Evolutionary conservation across 2,113 vertebrate species (phyloP), one percentile per base, ranked within the genome.

Genomic region (Amphiprion ocellaris): DNA sequence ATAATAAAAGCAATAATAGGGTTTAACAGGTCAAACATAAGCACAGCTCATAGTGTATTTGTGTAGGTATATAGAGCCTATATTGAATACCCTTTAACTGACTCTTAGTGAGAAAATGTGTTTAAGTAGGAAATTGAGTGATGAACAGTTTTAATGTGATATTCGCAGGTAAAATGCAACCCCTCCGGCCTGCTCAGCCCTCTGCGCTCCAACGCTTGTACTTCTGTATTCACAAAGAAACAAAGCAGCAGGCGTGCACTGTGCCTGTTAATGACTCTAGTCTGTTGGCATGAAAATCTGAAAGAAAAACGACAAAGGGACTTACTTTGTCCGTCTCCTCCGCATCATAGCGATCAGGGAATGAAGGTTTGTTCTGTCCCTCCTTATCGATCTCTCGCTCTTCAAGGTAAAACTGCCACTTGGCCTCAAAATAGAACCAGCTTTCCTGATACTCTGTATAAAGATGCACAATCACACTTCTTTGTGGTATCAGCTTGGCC

Each of bases 391-490:
- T 96, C 83, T 94, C 95, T 92, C 98, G 95, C 72, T 99, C 97
- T 67, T 99, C 97, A 90, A 99, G 87, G 91, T 99, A 99, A 91
- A 98, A 98, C 85, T 99, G 97, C 98, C 97, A 99, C 80, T 99
- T 99, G 10, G 98, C 97, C 90, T 98, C 97, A 33, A 99, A 99
- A 93, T 99, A 99, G 92, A 99, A 99, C 98, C 98, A 99, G 62
- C 97, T 96, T 79, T 99, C 98, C 73, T 98, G 97, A 89, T 98
- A 99, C 67, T 99, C 98, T 99, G 71, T 10, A 58, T 11, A 81
- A 58, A 2, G 79, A 70, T 15, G 2, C 8, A 77, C 15, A 66
- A 5, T 79, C 16, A 73, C 17, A 87, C 39, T 6, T 44, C 59
- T 37, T 61, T 59, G 33, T 62, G 23, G 16, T 4, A 59, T 74